These are phyloP conservation scores for Drosophila busckii DNA, from an alignment of 1,140 invertebrate species.

Conservation along the genomic window DNA sequence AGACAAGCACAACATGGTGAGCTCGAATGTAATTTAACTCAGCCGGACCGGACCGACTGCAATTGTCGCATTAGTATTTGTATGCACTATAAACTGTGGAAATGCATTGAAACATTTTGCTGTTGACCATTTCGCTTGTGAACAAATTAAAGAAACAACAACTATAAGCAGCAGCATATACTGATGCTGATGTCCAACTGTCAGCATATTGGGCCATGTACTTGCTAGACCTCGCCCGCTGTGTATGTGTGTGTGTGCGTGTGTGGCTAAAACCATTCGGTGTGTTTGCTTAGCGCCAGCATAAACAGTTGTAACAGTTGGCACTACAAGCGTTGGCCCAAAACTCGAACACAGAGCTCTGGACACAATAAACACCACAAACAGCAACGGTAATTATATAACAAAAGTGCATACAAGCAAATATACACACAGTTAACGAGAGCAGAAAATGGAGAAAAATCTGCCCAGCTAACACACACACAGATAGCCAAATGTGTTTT, in stretches of 20 bases:
- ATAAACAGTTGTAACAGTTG: constrained; percentile 73
- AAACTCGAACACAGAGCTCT: background rate
- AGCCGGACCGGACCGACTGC: too few species aligned
- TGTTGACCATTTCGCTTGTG: constrained; percentile 54
- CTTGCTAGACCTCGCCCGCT: background rate
- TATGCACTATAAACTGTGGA: too few species aligned
- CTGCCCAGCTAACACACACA: constrained; percentile 5
- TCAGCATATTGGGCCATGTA: constrained; percentile 6
- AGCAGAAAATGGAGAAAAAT: constrained; percentile 1
- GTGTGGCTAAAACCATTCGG: constrained; percentile 28
- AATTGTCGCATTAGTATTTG: too few species aligned
- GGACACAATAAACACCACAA: background rate
- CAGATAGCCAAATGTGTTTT: constrained; percentile 57
- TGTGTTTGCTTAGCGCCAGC: constrained; percentile 61
- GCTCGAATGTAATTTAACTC: constrained; percentile 7
- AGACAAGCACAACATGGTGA: background rate
- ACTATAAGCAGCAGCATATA: constrained; percentile 17
- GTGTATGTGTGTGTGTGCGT: constrained; percentile 30
- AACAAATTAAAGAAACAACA: constrained; percentile 55
- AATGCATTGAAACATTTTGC: constrained; percentile 58
- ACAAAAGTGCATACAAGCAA: constrained; percentile 62
- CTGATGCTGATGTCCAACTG: constrained; percentile 35
- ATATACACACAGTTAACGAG: too few species aligned
- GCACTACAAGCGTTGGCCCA: constrained; percentile 40
- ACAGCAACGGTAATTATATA: constrained; percentile 60